Evolutionary conservation across 2,888 invertebrate species (phyloP), one percentile per base, ranked within the genome.

Genomic region (Morinoia aosen): DNA sequence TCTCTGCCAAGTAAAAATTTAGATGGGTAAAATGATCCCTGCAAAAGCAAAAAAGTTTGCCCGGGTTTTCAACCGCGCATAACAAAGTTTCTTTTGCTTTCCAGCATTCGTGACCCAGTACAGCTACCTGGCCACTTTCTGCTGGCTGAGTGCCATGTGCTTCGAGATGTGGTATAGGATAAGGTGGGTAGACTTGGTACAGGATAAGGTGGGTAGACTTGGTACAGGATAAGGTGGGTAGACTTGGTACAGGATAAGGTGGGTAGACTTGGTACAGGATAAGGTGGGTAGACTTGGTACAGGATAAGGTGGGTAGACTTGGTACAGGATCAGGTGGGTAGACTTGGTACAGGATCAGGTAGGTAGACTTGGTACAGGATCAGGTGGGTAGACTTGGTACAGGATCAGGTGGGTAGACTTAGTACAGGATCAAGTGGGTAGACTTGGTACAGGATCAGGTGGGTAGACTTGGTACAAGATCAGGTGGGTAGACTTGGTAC

Each of bases 121-220:
- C 97, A 98, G 98, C 7, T 98, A 98, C 97, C 97, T 98, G 95
- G 98, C 98, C 90, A 98, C 98, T 97, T 98, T 98, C 97, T 98
- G 98, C 97, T 98, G 98, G 98, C 97, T 98, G 96, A 98, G 98
- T 97, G 98, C 98, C 93, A 98, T 98, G 98, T 98, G 98, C 97
- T 98, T 98, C 97, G 98, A 98, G 97, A 98, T 98, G 95, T 98
- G 98, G 97, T 97, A 98, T 96, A 97, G 98, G 97, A 98, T 98
- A 11, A 91, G 58, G 95, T 96, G 40, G 58, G 91, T 95, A 61
- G 33, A 40, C 58, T n/a, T 12, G 98, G 97, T 97, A 98, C 96
- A 97, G 98, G 97, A 98, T 98, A 8, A 88, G 48, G 95, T 95
- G 33, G 56, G 90, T 95, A 61, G 33, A 40, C 58, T n/a, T 12